Conservation (phyloP, 2,797 vertebrate genomes). For the Silurus lanzhouensis region DNA sequence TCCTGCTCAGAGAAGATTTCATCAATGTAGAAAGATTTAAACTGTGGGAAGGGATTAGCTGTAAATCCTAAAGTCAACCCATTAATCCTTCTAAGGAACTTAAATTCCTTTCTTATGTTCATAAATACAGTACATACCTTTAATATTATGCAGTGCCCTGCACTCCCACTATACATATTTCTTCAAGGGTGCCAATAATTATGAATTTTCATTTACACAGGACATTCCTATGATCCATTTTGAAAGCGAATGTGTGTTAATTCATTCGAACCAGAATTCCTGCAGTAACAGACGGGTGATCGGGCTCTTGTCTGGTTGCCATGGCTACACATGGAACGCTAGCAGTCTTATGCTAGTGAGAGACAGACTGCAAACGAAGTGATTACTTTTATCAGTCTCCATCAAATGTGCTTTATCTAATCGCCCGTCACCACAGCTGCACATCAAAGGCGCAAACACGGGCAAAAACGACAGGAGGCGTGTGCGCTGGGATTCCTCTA, state of each 20-base stretch:
- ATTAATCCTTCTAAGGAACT: background rate
- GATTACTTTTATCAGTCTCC: constrained; percentile 61
- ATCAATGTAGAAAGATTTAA: background rate
- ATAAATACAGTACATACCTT: background rate
- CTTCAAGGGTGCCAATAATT: background rate
- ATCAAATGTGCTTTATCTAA: constrained; percentile 61
- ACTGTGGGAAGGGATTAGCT: background rate
- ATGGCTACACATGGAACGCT: constrained; percentile 53
- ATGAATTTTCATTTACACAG: background rate
- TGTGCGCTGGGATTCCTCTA: constrained; percentile 14
- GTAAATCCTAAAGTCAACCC: constrained; percentile 8
- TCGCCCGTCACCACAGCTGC: constrained; percentile 43
- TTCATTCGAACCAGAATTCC: constrained; percentile 56
- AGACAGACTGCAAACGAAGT: constrained; percentile 57
- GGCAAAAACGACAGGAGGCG: constrained; percentile 12
- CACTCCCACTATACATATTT: background rate
- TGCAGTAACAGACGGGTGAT: constrained; percentile 42
- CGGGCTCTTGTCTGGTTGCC: constrained; percentile 54
- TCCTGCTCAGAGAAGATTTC: constrained; percentile 7
- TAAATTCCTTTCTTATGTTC: background rate
- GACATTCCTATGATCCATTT: constrained; percentile 15
- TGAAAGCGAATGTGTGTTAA: background rate
- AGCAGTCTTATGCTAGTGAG: constrained; percentile 39
- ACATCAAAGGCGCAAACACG: constrained; percentile 45
- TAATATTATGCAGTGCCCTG: background rate